Evolutionary conservation across 2,797 vertebrate species (phyloP).

Genomic region (Cacajao melanocephalus): DNA sequence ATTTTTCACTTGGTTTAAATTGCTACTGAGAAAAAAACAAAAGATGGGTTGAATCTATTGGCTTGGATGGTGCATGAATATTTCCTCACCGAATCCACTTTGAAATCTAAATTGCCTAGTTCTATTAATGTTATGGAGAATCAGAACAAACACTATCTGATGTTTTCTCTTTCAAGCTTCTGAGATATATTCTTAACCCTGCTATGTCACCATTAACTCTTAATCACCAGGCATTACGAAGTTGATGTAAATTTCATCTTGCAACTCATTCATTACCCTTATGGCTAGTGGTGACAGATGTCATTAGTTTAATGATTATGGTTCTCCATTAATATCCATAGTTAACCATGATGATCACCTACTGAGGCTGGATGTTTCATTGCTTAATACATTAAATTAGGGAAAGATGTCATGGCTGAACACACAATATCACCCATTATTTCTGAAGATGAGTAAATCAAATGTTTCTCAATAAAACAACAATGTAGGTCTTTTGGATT

Average conservation of each 20-base stretch:
- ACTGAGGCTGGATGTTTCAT: constrained; percentile 65
- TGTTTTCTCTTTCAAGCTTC: background rate
- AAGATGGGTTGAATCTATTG: background rate
- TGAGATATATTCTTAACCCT: background rate
- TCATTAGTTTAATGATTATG: constrained; percentile 78
- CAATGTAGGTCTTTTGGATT: background rate
- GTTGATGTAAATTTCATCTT: constrained; percentile 54
- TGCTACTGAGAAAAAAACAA: background rate
- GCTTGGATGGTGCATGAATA: background rate
- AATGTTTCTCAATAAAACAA: constrained; percentile 58
- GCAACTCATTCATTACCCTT: constrained; percentile 73
- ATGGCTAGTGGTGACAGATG: constrained; percentile 73
- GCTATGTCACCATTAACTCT: background rate
- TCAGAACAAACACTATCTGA: background rate
- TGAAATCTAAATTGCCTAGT: background rate
- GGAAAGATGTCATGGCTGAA: constrained; percentile 60
- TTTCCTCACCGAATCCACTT: background rate
- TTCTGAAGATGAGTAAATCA: constrained; percentile 68
- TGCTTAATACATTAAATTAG: constrained; percentile 75
- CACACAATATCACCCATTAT: constrained; percentile 65
- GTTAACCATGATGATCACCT: constrained; percentile 72
- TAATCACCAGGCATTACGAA: constrained; percentile 9
- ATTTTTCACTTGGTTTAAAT: background rate
- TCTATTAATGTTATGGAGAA: background rate
- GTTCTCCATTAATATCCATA: constrained; percentile 75